These are phyloP conservation scores for Agrochola circellaris DNA, from an alignment of 2,888 invertebrate genomes.

Conservation along the genomic window DNA sequence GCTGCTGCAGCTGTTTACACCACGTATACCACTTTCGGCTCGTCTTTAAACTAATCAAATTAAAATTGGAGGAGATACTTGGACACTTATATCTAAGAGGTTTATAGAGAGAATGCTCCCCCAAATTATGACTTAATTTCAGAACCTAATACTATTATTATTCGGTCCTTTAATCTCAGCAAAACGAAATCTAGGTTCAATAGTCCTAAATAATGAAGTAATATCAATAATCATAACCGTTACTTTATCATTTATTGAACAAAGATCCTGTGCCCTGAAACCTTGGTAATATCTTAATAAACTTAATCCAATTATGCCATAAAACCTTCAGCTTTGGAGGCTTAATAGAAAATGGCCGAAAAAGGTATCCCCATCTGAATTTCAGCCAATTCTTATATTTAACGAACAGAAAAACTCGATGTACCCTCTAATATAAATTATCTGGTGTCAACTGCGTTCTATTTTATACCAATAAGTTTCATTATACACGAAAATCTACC, in stretches of 20 bases:
- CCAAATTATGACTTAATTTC: slow-evolving; percentile 37
- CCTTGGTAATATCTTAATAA: slow-evolving; percentile 73
- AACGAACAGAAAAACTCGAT: slow-evolving; percentile 71
- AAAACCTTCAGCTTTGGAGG: slow-evolving; percentile 56
- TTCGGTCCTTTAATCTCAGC: slow-evolving; percentile 39
- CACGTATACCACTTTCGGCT: neutral
- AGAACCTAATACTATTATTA: slow-evolving; percentile 1
- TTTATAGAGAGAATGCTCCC: neutral
- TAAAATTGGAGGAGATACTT: neutral
- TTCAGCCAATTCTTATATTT: slow-evolving; percentile 70
- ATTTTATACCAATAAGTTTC: slow-evolving; percentile 66
- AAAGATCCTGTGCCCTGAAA: slow-evolving; percentile 59
- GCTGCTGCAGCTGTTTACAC: neutral
- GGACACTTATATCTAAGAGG: neutral
- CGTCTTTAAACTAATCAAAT: slow-evolving; percentile 1
- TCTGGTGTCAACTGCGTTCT: slow-evolving; percentile 78
- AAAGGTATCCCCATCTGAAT: slow-evolving; percentile 69
- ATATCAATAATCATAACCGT: slow-evolving; percentile 57
- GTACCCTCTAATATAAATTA: slow-evolving; percentile 80
- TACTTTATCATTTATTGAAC: slow-evolving; percentile 62
- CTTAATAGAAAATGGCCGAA: slow-evolving; percentile 62
- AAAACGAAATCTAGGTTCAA: slow-evolving; percentile 46
- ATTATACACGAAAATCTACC: slow-evolving; percentile 57
- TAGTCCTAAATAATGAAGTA: slow-evolving; percentile 36
- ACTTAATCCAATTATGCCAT: slow-evolving; percentile 77